Percentiles rank a stretch among this genome's conserved stretches.
Conservation (phyloP, 2,888 invertebrate species). For the Drosophila sordidapex region DNA sequence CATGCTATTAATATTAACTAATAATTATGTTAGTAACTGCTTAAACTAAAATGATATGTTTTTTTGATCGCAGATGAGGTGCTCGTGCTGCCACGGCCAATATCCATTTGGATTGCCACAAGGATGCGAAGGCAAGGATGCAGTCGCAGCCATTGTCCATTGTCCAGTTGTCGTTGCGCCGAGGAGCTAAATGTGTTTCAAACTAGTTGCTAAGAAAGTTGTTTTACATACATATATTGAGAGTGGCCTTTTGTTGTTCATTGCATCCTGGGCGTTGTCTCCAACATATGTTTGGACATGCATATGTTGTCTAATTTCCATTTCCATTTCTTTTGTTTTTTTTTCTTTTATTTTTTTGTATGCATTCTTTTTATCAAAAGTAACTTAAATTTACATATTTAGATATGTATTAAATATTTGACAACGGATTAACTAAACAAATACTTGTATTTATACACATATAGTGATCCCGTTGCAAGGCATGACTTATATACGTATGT, state of each 20-base stretch:
- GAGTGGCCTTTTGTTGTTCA: slow-evolving; percentile 34
- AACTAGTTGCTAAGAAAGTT: slow-evolving; percentile 34
- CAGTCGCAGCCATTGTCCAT: background rate
- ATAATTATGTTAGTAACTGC: background rate
- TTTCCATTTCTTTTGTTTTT: slow-evolving; percentile 4
- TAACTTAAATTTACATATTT: background rate
- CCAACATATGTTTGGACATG: slow-evolving; percentile 26
- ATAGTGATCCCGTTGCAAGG: background rate
- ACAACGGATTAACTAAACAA: slow-evolving; percentile 2
- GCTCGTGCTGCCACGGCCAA: slow-evolving; percentile 42
- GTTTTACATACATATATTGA: slow-evolving; percentile 22
- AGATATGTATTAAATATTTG: background rate
- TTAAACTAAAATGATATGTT: background rate
- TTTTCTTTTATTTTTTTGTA: background rate
- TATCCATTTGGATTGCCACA: slow-evolving; percentile 58
- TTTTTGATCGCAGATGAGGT: slow-evolving; percentile 35
- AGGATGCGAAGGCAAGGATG: slow-evolving; percentile 34
- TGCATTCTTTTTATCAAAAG: background rate
- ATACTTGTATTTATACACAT: background rate
- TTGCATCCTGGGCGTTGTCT: slow-evolving; percentile 24
- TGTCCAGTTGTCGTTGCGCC: background rate
- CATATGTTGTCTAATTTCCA: background rate
- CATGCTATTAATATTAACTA: too few relatives aligned
- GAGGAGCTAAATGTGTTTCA: slow-evolving; percentile 28
- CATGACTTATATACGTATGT: background rate